Conservation (phyloP, 2,113 vertebrate genomes). For the Paramisgurnus dabryanus region DNA sequence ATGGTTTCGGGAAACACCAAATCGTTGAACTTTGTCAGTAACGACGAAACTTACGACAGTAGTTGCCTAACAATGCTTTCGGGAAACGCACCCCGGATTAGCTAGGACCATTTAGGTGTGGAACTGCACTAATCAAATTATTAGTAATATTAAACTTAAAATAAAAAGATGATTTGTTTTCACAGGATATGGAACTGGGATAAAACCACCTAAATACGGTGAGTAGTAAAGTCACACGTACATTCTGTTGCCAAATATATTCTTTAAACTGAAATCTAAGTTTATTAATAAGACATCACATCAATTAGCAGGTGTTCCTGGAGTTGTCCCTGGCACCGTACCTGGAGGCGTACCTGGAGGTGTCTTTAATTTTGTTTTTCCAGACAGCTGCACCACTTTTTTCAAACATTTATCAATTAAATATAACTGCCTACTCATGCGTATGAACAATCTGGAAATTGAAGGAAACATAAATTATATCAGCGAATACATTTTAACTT, state of each 20-base stretch:
- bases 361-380: not conserved
- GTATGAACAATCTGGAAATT: too few relatives aligned
- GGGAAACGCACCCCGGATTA: too few relatives aligned
- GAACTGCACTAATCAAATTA: too few relatives aligned
- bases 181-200: slow-evolving; percentile 48
- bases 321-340: not conserved
- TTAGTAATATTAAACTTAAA: not conserved
- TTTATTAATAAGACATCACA: not conserved
- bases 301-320: not conserved
- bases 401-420: not conserved
- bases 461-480: too few relatives aligned
- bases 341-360: not conserved
- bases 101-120: too few relatives aligned
- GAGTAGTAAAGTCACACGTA: not conserved
- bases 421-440: not conserved
- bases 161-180: not conserved
- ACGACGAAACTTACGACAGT: too few relatives aligned
- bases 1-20: too few relatives aligned
- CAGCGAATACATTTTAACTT: too few relatives aligned
- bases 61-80: too few relatives aligned
- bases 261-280: not conserved
- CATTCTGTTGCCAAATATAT: too few relatives aligned
- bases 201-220: slow-evolving; percentile 53
- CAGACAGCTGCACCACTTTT: not conserved
- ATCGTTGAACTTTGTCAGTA: too few relatives aligned